These are phyloP conservation scores for Macrosteles quadrilineatus DNA, from an alignment of 1,140 invertebrate genomes.

Conservation along the genomic window DNA sequence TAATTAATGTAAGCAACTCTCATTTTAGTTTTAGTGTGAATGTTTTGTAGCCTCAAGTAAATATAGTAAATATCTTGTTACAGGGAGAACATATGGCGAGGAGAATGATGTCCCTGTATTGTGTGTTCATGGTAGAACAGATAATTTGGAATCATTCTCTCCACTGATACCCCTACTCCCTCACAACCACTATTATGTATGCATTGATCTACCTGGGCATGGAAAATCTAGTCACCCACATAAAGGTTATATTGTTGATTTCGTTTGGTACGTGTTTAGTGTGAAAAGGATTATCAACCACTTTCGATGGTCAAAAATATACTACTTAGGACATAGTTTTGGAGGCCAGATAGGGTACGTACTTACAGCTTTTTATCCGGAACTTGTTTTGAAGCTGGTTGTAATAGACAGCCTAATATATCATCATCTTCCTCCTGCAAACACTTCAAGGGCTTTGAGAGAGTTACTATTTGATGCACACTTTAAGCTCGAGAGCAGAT, in stretches of 20 bases:
- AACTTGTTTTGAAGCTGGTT: constrained; percentile 55
- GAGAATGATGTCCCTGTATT: constrained; percentile 55
- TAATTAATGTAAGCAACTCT: no score
- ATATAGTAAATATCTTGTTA: no score
- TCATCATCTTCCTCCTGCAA: constrained; percentile 40
- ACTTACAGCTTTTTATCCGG: constrained; percentile 54
- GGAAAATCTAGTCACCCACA: constrained; percentile 65
- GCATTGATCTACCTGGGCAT: constrained; percentile 69
- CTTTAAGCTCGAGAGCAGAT: constrained; percentile 27
- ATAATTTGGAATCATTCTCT: constrained; percentile 67
- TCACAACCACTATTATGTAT: constrained; percentile 60
- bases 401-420: constrained; percentile 55
- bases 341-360: constrained; percentile 55
- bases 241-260: constrained; percentile 52
- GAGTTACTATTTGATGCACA: constrained; percentile 41
- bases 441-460: constrained; percentile 44
- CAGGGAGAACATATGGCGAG: constrained; percentile 66
- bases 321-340: constrained; percentile 62
- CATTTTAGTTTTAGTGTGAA: no score
- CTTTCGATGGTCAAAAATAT: constrained; percentile 59
- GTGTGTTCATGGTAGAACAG: constrained; percentile 61
- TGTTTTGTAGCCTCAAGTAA: no score
- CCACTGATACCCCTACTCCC: constrained; percentile 61
- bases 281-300: constrained; percentile 57
- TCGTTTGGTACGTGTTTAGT: constrained; percentile 52